Evolutionary conservation across 2,113 vertebrate genomes (phyloP), one percentile per base, ranked within the genome.

Genomic region (Prionailurus bengalensis): DNA sequence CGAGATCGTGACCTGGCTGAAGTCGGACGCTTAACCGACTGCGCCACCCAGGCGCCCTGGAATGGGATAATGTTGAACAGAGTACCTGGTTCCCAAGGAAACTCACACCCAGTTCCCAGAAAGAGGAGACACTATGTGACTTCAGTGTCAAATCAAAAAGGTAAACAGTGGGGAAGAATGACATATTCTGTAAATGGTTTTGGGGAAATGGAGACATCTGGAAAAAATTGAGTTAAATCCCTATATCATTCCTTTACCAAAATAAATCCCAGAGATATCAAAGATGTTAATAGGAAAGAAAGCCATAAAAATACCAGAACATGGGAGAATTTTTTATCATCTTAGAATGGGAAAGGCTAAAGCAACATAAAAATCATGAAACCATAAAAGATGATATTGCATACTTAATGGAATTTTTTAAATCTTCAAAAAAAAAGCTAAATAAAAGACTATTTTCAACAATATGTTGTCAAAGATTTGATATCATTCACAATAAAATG

Each of bases 221-320:
- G 51, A 91, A 81, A 89, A 83, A 93, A 91, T 36, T 42, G 79
- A 68, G 10, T 78, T 88, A 91, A 94, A 70, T 87, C n/a, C 63
- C 7, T 83, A 25, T 87, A 7, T 91, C 70, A 80, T 94, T 89
- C 78, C 16, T 68, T 27, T 39, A 53, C 42, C 25, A 48, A 90
- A 90, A 29, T 66, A 90, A 95, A 93, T 86, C 36, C 73, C 33
- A 73, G 25, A 58, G 31, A 73, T 85, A 66, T 15, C 7, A 80
- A 73, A 93, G 39, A 85, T 65, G 7, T 79, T 84, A 65, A 79
- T 58, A 39, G 42, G n/a, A 85, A 85, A 61, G 17, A 71, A 97
- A 90, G 63, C 42, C 78, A 71, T 78, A 79, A 76, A 83, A 68
- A 39, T 89, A 42, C 23, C 31, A 84, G 9, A 70, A 51, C 63